Evolutionary conservation across 2,888 invertebrate species (phyloP), one percentile per base, ranked within the genome.

Genomic region (Amiota minor): DNA sequence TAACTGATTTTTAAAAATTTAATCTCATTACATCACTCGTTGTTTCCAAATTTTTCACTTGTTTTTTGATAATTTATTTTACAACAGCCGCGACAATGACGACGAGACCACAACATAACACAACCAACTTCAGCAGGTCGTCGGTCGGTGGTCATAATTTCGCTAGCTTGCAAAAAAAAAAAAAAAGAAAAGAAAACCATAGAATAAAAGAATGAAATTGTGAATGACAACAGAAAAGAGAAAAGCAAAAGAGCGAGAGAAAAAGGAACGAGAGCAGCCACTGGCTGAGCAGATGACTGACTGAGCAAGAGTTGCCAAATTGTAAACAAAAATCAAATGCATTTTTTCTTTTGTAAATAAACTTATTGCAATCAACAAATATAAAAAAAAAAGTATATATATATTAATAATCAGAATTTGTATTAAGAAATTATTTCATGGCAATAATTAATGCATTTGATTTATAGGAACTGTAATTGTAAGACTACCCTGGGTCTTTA

Each of bases 191-290:
- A 68, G 12, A 50, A 67, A 10, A 2, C 20, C 6, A 35, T 35
- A 35, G 35, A 35, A 35, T 35, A 59, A 59, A n/a, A 11, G 59
- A 59, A 68, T 53, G 67, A 50, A 68, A 68, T 68, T 20, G 50
- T 68, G n/a, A 68, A 68, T 68, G 67, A 68, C 67, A 68, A 68
- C 67, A 68, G 67, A 68, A 67, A 67, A 68, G 50, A 47, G 50
- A 68, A 68, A 11, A 65, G 50, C 14, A 18, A 20, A 59, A 59
- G 18, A 20, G 53, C 9, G 50, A 49, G 50, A 49, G 50, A 11
- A 35, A 35, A 62, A 59, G n/a, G 45, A 62, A 35, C 14, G 35
- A 68, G 67, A 67, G 50, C 67, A 50, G n/a, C n/a, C n/a, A n/a
- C n/a, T n/a, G n/a, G 47, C 59, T 47, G 53, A 50, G 67, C 67